Evolutionary conservation across 2,113 vertebrate genomes (phyloP).

Genomic region (Pungitius pungitius): DNA sequence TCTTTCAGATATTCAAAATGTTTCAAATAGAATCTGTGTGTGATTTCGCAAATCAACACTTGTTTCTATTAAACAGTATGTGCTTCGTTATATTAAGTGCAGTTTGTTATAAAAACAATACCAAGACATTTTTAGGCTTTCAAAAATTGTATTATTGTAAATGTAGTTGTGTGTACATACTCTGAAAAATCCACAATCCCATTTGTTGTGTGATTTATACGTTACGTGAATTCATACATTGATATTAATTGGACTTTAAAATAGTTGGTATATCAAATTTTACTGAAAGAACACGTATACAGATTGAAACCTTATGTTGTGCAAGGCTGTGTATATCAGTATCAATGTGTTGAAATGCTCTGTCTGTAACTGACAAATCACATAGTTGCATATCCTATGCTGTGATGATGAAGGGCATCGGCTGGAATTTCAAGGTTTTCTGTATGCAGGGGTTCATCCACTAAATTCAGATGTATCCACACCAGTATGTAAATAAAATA

Average conservation of each 20-base stretch:
- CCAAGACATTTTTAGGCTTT: constrained; percentile 63
- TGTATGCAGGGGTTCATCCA: constrained; percentile 64
- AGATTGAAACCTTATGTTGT: constrained; percentile 46
- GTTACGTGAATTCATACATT: constrained; percentile 59
- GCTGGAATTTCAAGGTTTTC: constrained; percentile 55
- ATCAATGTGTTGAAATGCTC: constrained; percentile 43
- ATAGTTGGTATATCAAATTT: constrained; percentile 49
- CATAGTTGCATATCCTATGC: constrained; percentile 54
- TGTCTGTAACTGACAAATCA: constrained; percentile 59
- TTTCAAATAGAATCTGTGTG: constrained; percentile 46
- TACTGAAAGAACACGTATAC: constrained; percentile 44
- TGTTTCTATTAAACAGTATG: constrained; percentile 55
- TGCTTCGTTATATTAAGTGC: constrained; percentile 74
- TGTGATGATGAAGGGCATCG: constrained; percentile 63
- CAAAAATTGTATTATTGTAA: constrained; percentile 79
- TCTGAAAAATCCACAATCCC: constrained; percentile 66
- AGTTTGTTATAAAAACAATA: constrained; percentile 63
- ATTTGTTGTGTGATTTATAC: constrained; percentile 70
- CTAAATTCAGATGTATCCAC: constrained; percentile 58
- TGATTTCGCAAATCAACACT: constrained; percentile 43
- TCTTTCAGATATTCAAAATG: constrained; percentile 63
- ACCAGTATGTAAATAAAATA: constrained; percentile 73
- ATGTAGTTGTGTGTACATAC: constrained; percentile 80
- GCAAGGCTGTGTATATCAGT: constrained; percentile 42
- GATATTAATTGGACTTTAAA: constrained; percentile 55